Base-by-base conservation (phyloP, 2,113 vertebrate genomes). In the Tragulus kanchil region DNA sequence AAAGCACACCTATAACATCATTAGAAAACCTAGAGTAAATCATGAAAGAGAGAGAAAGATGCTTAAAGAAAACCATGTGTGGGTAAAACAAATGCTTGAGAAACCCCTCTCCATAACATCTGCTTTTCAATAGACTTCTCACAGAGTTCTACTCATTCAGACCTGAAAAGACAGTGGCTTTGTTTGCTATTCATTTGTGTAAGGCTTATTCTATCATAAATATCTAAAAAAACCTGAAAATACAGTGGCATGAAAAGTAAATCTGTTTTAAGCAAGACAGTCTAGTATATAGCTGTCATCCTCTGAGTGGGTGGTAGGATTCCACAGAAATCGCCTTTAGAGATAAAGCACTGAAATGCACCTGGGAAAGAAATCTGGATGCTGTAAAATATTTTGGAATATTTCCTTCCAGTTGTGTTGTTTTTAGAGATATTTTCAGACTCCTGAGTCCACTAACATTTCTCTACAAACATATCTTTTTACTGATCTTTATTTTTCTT, bases 401-500 rank as follows among this genome's bases (percentile, higher is more conserved):
- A 28, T 73, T 87, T 75, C 50, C 9, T 73, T 61, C 11, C 42
- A 71, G 10, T 61, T 92, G 31, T 82, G 58, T 65, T 73, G 26
- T 90, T 94, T 92, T 64, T 52, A 71, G 6, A 82, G 19, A 19
- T 15, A 31, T 71, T 77, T 61, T 50, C 31, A 9, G 81, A 82
- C 54, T 92, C 75, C n/a, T 25, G 65, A 52, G 77, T 28, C 48
- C 12, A 26, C 52, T 89, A 25, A 94, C 59, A 6, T 85, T 94
- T 95, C 59, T 75, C 42, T 75, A 61, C n/a, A 79, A 73, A 78
- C 23, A 45, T 36, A 86, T 93, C 25, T 64, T 92, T 93, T 95
- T 87, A 73, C 28, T 54, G 56, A 78, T 93, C 17, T 62, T 86
- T 91, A 62, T 59, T 94, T 88, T 93, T 23, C 65, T 96, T 93